phyloP scores from a whole-genome alignment of 2,797 vertebrate species.

The Hafferia zeledoni region DNA sequence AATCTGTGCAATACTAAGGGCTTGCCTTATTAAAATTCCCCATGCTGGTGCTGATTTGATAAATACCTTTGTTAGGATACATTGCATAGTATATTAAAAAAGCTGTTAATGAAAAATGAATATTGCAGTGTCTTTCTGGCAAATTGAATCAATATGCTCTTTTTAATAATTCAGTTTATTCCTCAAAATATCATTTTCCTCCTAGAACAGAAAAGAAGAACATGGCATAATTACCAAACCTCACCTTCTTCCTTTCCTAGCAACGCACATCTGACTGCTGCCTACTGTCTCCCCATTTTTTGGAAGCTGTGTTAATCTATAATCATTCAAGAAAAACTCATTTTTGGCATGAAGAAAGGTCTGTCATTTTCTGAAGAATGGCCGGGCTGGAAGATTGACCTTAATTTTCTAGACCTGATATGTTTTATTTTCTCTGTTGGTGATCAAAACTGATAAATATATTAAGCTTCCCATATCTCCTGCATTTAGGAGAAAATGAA shows the following conservation, averaged over 20 bases:
- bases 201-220: conserved; percentile 50
- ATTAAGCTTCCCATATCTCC: not conserved
- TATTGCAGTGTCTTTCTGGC: conserved; percentile 40
- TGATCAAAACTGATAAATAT: not conserved
- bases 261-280: not conserved
- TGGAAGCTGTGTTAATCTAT: not conserved
- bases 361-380: not conserved
- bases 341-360: not conserved
- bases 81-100: conserved; percentile 47
- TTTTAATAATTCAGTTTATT: conserved; percentile 63
- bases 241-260: not conserved
- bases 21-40: conserved; percentile 42
- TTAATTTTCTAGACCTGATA: not conserved
- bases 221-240: not conserved
- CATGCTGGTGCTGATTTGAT: not conserved
- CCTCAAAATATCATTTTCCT: conserved; percentile 24
- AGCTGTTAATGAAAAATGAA: conserved; percentile 69
- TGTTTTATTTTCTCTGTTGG: not conserved
- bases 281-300: not conserved
- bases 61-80: not conserved
- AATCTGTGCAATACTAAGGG: conserved; percentile 4
- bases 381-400: not conserved
- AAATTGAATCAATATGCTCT: conserved; percentile 11
- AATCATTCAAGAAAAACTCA: not conserved
- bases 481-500: not conserved